These are phyloP conservation scores for Gopherus evgoodei DNA, from an alignment of 2,113 vertebrate genomes.

Conservation along the genomic window DNA sequence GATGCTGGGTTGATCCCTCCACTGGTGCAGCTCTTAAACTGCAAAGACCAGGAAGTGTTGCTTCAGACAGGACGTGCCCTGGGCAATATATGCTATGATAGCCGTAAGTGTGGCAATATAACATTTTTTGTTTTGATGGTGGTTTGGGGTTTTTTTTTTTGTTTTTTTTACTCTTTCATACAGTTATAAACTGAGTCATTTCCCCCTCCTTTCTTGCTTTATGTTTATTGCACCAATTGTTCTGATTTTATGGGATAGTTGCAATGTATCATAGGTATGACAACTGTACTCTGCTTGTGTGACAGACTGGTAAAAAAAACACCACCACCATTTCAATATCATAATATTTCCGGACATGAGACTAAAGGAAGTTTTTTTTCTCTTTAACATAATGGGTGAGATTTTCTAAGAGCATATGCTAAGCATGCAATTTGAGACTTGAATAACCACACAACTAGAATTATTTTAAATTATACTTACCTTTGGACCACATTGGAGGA, in stretches of 20 bases:
- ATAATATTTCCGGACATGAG: not conserved
- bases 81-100: conserved; percentile 99
- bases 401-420: conserved; percentile 12
- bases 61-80: conserved; percentile 97
- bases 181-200: not conserved
- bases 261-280: not conserved
- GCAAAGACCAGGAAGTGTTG: conserved; percentile 94
- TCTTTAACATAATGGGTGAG: not conserved
- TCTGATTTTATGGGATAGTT: not conserved
- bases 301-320: conserved; percentile 1
- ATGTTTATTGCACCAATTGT: not conserved
- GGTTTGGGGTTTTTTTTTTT: not conserved
- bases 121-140: not conserved
- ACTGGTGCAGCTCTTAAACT: conserved; percentile 92
- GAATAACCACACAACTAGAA: not conserved
- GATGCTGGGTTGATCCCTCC: conserved; percentile 95
- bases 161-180: not conserved
- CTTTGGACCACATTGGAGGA: not conserved
- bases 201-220: not conserved
- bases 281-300: not conserved
- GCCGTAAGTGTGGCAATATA: conserved; percentile 90
- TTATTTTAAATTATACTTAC: not conserved
- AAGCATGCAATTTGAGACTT: not conserved
- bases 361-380: not conserved
- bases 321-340: rapidly evolving